Evolutionary conservation across 2,888 invertebrate genomes (phyloP), one percentile per base, ranked within the genome.

Genomic region (Seira sanloemensis): DNA sequence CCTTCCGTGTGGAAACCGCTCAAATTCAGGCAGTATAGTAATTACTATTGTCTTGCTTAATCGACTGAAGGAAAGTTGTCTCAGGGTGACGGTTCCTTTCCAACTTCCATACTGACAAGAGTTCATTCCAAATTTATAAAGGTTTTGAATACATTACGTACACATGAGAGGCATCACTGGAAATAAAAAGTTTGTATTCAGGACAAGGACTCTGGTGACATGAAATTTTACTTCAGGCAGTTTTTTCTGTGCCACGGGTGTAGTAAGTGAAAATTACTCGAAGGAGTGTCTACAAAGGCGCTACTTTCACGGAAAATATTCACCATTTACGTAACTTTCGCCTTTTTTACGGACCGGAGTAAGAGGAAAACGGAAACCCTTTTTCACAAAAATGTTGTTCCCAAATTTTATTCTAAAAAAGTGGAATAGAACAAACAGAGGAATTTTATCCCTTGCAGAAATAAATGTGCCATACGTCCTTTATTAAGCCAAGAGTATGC

Each of bases 141-240:
- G 58, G 58, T 58, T 58, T 58, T 58, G 58, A 7, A 58, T 58
- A 58, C 18, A 18, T 4, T 58, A 58, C n/a, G 12, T n/a, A 58
- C 37, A 4, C 58, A 58, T 12, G n/a, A 5, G 58, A 58, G 18
- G 58, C 58, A 58, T 18, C 58, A n/a, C n/a, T 37, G 58, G 58
- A 58, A n/a, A n/a, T n/a, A n/a, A 37, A 37, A 58, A 58, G 58
- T 58, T 58, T 58, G 58, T 58, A 58, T 58, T 58, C 58, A 18
- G 58, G 58, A 58, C 58, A 58, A 58, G 58, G 58, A 58, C 58
- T 58, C n/a, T 12, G 7, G 5, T 58, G 58, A 58, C 58, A 58
- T n/a, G 58, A 58, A 58, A 58, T 58, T 58, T 58, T 58, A 58
- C 58, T 58, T 58, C 16, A 58, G 18, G 58, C 58, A 58, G 58